Percentiles rank a stretch among this genome's conserved stretches.
Conservation (phyloP, 2,113 vertebrate genomes). For the Emydura subglobosa region DNA sequence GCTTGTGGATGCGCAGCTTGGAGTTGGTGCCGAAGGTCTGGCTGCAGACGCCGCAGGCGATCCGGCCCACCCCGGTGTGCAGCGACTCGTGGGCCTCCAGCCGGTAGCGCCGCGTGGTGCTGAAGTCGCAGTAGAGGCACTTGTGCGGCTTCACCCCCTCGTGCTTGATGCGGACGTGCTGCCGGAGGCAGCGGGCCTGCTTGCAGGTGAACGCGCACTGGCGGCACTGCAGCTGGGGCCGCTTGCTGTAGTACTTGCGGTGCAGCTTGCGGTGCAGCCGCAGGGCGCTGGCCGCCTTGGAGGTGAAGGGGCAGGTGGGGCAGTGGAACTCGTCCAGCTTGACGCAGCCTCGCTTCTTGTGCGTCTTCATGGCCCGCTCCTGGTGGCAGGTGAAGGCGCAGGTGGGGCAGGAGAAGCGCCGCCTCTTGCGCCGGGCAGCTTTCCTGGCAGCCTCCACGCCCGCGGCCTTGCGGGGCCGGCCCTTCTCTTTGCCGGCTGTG, state of each 20-base stretch:
- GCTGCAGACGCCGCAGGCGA: constrained; percentile 83
- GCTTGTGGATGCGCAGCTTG: constrained; percentile 90
- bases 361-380: constrained; percentile 84
- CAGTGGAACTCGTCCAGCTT: constrained; percentile 81
- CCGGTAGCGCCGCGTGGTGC: constrained; percentile 89
- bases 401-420: constrained; percentile 82
- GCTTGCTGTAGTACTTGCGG: constrained; percentile 68
- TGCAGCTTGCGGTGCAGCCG: constrained; percentile 81
- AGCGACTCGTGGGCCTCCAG: constrained; percentile 92
- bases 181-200: constrained; percentile 85
- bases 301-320: constrained; percentile 82
- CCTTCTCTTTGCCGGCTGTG: rapidly evolving
- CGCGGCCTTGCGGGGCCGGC: neutral
- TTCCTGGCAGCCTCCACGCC: neutral
- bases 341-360: constrained; percentile 85
- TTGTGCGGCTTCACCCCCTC: constrained; percentile 84
- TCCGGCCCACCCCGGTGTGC: constrained; percentile 92
- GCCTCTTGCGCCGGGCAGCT: constrained; percentile 31
- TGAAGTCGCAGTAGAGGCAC: constrained; percentile 90
- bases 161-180: constrained; percentile 88
- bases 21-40: constrained; percentile 93
- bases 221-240: constrained; percentile 71
- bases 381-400: constrained; percentile 89
- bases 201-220: constrained; percentile 89
- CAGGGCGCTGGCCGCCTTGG: constrained; percentile 79